phyloP scores from a whole-genome alignment of 2,888 invertebrate species.

The Bugulina stolonifera region DNA sequence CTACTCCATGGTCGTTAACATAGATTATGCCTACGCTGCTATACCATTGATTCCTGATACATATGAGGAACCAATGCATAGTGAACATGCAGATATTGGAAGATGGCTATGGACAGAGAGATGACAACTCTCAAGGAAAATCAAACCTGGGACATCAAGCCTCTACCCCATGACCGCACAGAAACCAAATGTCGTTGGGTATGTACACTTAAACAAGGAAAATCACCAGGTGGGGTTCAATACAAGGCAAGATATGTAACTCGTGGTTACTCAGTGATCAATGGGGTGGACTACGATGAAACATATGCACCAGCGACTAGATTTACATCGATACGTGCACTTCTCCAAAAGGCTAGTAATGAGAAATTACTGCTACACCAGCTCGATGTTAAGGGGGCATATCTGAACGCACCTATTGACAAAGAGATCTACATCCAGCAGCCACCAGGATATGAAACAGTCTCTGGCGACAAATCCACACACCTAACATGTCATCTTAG shows the following conservation, averaged over 20 bases:
- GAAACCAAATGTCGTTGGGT: conserved; percentile 2
- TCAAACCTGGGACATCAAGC: conserved; percentile 10
- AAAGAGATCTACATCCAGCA: conserved; percentile 12
- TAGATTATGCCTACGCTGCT: not conserved
- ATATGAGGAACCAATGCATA: not conserved
- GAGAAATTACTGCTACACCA: not conserved
- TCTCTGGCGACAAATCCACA: not conserved
- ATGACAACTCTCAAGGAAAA: not conserved
- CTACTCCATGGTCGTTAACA: not conserved
- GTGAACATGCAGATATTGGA: not conserved
- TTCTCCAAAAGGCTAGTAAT: not conserved
- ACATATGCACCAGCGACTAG: not conserved
- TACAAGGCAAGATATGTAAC: not conserved
- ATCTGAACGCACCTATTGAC: too few relatives aligned
- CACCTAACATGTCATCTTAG: conserved; percentile 16
- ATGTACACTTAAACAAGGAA: not conserved
- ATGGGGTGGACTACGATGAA: not conserved
- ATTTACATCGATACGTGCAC: not conserved
- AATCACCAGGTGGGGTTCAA: not conserved
- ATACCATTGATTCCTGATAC: not conserved
- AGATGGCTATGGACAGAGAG: conserved; percentile 4
- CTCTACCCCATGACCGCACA: not conserved
- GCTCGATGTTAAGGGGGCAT: too few relatives aligned
- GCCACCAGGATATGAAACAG: not conserved
- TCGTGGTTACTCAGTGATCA: not conserved